phyloP scores from a whole-genome alignment of 2,888 invertebrate species.

The Entomobrya multifasciata region DNA sequence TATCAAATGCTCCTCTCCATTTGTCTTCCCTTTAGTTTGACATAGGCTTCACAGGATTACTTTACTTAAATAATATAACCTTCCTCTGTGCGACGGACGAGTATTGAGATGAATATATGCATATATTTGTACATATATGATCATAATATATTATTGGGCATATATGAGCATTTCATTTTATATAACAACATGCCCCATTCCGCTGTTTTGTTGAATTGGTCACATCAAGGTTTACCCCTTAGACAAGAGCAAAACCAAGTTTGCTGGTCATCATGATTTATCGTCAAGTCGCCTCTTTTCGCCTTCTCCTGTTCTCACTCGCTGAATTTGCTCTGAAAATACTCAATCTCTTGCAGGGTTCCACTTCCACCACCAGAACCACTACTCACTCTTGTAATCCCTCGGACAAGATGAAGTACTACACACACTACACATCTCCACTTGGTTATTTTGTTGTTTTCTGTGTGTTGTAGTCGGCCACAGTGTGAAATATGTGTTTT shows the following conservation, averaged over 20 bases:
- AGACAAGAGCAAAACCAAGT: conserved; percentile 74
- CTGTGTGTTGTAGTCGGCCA: conserved; percentile 41
- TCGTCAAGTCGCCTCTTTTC: conserved; percentile 65
- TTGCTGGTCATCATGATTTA: conserved; percentile 79
- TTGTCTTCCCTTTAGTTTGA: conserved; percentile 78
- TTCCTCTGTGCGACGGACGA: no score
- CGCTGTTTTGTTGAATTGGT: conserved; percentile 67
- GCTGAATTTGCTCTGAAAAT: conserved; percentile 47
- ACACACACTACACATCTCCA: conserved; percentile 27
- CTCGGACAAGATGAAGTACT: conserved; percentile 63
- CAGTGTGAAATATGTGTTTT: conserved; percentile 46
- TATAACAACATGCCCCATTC: conserved; percentile 15
- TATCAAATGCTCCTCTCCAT: conserved; percentile 79
- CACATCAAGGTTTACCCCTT: conserved; percentile 78
- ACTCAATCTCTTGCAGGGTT: conserved; percentile 54
- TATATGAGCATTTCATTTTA: neutral
- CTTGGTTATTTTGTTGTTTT: conserved; percentile 44
- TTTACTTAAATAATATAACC: conserved; percentile 34
- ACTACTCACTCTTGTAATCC: conserved; percentile 47
- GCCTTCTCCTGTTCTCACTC: conserved; percentile 57
- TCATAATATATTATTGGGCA: no score
- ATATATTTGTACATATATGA: neutral
- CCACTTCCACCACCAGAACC: conserved; percentile 29
- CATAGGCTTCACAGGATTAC: conserved; percentile 75
- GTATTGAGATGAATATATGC: no score